phyloP scores from a whole-genome alignment of 92 coral and sea anemone genomes.

The Pocillopora grandis region DNA sequence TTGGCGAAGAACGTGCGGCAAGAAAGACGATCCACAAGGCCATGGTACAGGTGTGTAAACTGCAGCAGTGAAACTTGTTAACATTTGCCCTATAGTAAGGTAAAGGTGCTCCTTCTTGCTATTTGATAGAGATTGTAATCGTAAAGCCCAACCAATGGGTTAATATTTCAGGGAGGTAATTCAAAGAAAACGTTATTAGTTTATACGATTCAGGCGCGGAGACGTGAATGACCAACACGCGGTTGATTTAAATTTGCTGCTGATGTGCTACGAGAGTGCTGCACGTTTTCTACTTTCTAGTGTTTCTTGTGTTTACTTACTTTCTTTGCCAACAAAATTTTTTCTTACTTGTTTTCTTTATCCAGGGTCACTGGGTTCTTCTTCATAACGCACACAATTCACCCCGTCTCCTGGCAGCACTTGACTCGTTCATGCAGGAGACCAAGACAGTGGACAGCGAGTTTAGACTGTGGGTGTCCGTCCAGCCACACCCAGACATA shows the following conservation, averaged over 20 bases:
- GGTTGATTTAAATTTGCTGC: not conserved
- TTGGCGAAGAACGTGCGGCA: slow-evolving; percentile 88
- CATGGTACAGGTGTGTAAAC: slow-evolving; percentile 79
- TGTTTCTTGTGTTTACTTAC: not conserved
- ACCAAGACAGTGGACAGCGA: slow-evolving; percentile 86
- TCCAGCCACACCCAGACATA: slow-evolving; percentile 75
- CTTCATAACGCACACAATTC: slow-evolving; percentile 94
- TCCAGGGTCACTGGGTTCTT: slow-evolving; percentile 96
- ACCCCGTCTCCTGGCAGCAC: slow-evolving; percentile 83
- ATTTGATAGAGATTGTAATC: too few relatives aligned
- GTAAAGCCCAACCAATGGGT: too few relatives aligned
- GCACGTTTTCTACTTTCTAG: too few relatives aligned
- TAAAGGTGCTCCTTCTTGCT: too few relatives aligned
- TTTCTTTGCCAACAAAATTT: not conserved
- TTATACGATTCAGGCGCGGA: too few relatives aligned
- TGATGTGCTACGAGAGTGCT: too few relatives aligned
- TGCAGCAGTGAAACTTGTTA: not conserved
- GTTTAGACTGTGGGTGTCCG: slow-evolving; percentile 97
- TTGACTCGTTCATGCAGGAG: slow-evolving; percentile 90
- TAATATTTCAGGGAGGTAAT: too few relatives aligned
- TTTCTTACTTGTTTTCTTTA: not conserved
- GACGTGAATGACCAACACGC: not conserved
- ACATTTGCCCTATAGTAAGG: too few relatives aligned
- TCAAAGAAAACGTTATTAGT: too few relatives aligned
- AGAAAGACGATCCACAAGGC: slow-evolving; percentile 92